A percentile compares a stretch with the other conserved stretches of the same genome.
These are phyloP conservation scores for Patella vulgata DNA, from an alignment of 1,140 invertebrate genomes.

Conservation along the genomic window DNA sequence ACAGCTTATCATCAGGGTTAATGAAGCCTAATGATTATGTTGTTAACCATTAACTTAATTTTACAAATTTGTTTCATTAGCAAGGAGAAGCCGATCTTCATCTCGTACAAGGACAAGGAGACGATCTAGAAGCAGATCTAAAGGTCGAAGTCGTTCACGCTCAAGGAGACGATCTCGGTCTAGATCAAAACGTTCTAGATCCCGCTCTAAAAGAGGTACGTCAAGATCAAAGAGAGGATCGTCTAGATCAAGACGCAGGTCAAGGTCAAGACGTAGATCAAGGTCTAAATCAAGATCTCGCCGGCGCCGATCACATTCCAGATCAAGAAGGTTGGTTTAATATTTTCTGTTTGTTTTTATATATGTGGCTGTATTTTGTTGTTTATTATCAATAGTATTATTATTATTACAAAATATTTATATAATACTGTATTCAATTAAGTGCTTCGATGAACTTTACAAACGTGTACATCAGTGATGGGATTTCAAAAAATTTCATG, in stretches of 20 bases:
- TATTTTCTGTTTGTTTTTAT: too few species aligned
- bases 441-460: too few species aligned
- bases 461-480: too few species aligned
- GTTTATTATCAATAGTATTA: too few species aligned
- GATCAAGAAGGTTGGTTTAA: conserved; percentile 32
- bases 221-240: conserved; percentile 28
- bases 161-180: conserved; percentile 36
- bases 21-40: too few species aligned
- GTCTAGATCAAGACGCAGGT: conserved; percentile 30
- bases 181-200: conserved; percentile 42
- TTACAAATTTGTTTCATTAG: conserved; percentile 25
- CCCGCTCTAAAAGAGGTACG: conserved; percentile 29
- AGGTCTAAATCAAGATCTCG: conserved; percentile 41
- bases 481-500: too few species aligned
- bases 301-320: conserved; percentile 35
- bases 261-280: conserved; percentile 42
- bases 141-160: conserved; percentile 35
- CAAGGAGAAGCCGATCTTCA: conserved; percentile 36
- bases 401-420: too few species aligned
- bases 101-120: conserved; percentile 32
- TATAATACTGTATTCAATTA: too few species aligned
- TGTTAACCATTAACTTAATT: too few species aligned
- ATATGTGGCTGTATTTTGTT: too few species aligned
- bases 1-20: too few species aligned
- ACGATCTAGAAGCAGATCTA: conserved; percentile 24